Evolutionary conservation across 2,888 invertebrate genomes (phyloP).

Genomic region (Xestia sexstrigata): DNA sequence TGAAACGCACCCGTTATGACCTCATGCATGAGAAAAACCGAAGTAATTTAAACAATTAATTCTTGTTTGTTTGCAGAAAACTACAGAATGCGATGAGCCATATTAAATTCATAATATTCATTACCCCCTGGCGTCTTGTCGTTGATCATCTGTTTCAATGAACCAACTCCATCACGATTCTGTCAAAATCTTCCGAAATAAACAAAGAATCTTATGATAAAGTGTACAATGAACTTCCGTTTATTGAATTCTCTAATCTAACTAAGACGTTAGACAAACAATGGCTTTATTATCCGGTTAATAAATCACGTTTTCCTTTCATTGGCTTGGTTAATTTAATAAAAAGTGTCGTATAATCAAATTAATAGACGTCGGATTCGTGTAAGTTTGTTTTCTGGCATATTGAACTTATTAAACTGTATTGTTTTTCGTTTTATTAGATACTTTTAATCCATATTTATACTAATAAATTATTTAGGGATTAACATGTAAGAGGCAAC

Average conservation of each 20-base stretch:
- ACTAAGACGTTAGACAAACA: slow-evolving; percentile 67
- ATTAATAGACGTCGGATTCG: slow-evolving; percentile 72
- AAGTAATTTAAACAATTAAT: no score
- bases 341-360: slow-evolving; percentile 72
- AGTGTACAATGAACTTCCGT: slow-evolving; percentile 45
- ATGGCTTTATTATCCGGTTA: slow-evolving; percentile 70
- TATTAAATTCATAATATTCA: background rate
- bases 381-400: slow-evolving; percentile 20
- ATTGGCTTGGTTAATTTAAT: slow-evolving; percentile 71
- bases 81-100: background rate
- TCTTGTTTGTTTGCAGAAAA: background rate
- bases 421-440: background rate
- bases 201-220: slow-evolving; percentile 34
- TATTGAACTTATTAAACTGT: background rate
- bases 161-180: background rate
- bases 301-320: slow-evolving; percentile 74
- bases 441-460: background rate
- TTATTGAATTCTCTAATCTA: slow-evolving; percentile 61
- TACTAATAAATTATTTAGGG: background rate
- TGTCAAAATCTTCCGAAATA: slow-evolving; percentile 14
- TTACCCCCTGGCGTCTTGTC: background rate
- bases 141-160: background rate
- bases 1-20: no score
- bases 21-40: no score
- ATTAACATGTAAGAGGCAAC: background rate